phyloP scores from a whole-genome alignment of 2,113 vertebrate species.

The Percina caprodes region DNA sequence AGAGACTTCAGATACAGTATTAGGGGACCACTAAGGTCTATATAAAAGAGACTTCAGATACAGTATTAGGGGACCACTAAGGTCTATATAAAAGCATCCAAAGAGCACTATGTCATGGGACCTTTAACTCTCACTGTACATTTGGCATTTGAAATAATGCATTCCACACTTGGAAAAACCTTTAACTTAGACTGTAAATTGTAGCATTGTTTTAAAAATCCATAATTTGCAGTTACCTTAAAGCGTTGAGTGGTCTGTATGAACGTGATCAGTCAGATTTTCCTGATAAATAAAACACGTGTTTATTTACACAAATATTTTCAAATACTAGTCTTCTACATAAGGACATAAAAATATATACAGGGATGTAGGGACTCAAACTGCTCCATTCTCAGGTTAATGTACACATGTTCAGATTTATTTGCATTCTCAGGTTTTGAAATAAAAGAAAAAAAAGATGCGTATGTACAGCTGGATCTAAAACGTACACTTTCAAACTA shows the following conservation, averaged over 20 bases:
- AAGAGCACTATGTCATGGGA: too few relatives aligned
- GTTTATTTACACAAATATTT: slow-evolving; percentile 85
- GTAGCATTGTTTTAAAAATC: background rate
- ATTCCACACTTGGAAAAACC: background rate
- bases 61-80: too few relatives aligned
- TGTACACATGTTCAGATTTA: slow-evolving; percentile 66
- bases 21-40: too few relatives aligned
- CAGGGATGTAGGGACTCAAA: slow-evolving; percentile 78
- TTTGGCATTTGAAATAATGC: background rate
- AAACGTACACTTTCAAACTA: slow-evolving; percentile 66
- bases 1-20: too few relatives aligned
- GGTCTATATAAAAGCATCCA: too few relatives aligned
- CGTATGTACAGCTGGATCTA: slow-evolving; percentile 71
- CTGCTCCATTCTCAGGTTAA: slow-evolving; percentile 61
- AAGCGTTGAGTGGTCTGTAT: background rate
- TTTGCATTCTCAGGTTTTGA: slow-evolving; percentile 66
- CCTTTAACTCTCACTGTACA: background rate
- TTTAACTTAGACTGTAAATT: background rate
- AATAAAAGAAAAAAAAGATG: slow-evolving; percentile 56
- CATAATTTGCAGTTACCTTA: background rate
- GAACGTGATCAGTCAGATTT: slow-evolving; percentile 43
- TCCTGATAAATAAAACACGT: slow-evolving; percentile 81
- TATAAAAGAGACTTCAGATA: too few relatives aligned
- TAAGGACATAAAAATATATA: slow-evolving; percentile 83
- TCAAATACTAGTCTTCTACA: slow-evolving; percentile 81